Evolutionary conservation across 2,113 vertebrate species (phyloP).

Genomic region (Trogon melanurus): DNA sequence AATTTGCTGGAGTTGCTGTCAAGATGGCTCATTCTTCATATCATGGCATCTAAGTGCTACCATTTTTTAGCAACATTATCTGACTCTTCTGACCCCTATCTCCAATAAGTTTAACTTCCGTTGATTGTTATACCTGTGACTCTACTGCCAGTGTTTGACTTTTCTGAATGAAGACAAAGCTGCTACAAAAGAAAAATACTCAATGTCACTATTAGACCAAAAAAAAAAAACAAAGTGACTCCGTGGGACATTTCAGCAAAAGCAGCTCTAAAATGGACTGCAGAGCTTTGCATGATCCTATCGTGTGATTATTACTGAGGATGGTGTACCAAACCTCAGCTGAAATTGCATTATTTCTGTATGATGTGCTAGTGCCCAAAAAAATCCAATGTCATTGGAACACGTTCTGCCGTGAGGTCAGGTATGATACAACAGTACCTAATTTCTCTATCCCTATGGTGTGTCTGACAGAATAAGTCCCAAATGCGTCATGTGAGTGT

Average conservation of each 20-base stretch:
- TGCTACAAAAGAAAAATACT: not conserved
- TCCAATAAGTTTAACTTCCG: not conserved
- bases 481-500: not conserved
- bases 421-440: not conserved
- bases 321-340: not conserved
- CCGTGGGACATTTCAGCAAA: not conserved
- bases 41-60: not conserved
- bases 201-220: not conserved
- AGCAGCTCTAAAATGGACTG: not conserved
- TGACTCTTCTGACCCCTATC: not conserved
- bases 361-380: not conserved
- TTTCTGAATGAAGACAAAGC: not conserved
- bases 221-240: not conserved
- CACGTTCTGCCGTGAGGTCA: not conserved
- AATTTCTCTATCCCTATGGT: not conserved
- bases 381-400: not conserved
- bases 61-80: not conserved
- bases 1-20: not conserved
- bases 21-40: not conserved
- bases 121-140: not conserved
- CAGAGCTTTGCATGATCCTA: not conserved
- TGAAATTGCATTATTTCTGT: not conserved
- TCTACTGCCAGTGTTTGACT: not conserved
- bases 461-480: not conserved
- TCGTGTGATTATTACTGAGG: not conserved